Evolutionary conservation across 2,888 invertebrate genomes (phyloP), one percentile per base, ranked within the genome.

Genomic region (Eurois occulta): DNA sequence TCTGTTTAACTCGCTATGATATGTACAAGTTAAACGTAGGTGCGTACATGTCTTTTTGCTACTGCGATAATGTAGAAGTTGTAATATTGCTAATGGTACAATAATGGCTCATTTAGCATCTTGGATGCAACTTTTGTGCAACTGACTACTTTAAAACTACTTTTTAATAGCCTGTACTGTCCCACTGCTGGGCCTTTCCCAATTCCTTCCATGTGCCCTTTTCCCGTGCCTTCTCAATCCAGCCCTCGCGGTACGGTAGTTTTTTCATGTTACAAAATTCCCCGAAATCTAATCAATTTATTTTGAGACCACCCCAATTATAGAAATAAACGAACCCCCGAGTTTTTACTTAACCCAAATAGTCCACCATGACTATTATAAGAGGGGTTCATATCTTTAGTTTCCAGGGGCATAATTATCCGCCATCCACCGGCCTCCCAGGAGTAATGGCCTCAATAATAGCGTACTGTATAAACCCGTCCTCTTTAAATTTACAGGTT

Each of bases 401-500:
- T 71, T 70, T 67, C 38, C 73, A 72, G 71, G 62, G 67, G 16
- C 67, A 71, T 84, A 79, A 84, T 84, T 75, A 84, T 28, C 32
- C 4, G 16, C 65, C 48, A 73, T 75, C 80, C 38, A 68, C 55
- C 21, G 28, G 64, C 75, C 60, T 28, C 70, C 43, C 24, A 84
- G 67, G 70, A 79, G 35, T 72, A 75, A 86, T 72, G 24, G 32
- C 21, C 55, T 13, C 68, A 58, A 82, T 62, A 77, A 73, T 60
- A 65, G 35, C 35, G 18, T 66, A 68, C 67, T 24, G 66, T 69
- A 52, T 68, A 75, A 81, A 81, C 87, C 77, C 69, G 87, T 85
- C 72, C 58, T 67, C 68, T 65, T 75, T 72, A 70, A 65, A 78
- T 87, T 75, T 85, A 87, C 77, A 81, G 55, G 82, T 78, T 78